Evolutionary conservation across 2,113 vertebrate genomes (phyloP).

Genomic region (Lethenteron reissneri): DNA sequence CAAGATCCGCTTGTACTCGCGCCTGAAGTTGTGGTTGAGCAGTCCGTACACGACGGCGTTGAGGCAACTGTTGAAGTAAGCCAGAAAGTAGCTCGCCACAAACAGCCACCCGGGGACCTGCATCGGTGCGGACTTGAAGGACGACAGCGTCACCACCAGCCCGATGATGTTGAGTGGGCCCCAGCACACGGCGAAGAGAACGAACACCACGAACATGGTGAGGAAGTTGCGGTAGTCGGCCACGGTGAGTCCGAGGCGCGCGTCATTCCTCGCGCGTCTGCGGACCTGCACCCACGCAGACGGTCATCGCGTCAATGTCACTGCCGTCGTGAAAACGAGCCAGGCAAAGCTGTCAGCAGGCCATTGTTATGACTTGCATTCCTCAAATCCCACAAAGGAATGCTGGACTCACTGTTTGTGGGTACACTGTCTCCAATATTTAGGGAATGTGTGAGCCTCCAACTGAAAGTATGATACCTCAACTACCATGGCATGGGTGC

Average conservation of each 20-base stretch:
- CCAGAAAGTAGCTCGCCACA: slow-evolving; percentile 86
- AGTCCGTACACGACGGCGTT: slow-evolving; percentile 86
- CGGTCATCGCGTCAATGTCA: too few species aligned
- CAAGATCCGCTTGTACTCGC: slow-evolving; percentile 71
- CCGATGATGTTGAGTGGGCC: slow-evolving; percentile 82
- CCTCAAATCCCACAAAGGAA: too few species aligned
- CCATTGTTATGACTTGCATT: too few species aligned
- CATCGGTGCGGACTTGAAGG: slow-evolving; percentile 30
- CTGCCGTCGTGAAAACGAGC: too few species aligned
- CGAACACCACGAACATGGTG: slow-evolving; percentile 91
- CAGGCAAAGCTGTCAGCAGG: too few species aligned
- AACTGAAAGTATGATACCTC: too few species aligned
- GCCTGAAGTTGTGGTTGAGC: slow-evolving; percentile 83
- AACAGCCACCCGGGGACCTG: slow-evolving; percentile 83
- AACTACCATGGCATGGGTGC: too few species aligned
- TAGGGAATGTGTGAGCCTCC: too few species aligned
- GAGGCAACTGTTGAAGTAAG: slow-evolving; percentile 98
- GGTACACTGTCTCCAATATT: too few species aligned
- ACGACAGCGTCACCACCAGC: slow-evolving; percentile 56
- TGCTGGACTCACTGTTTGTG: too few species aligned
- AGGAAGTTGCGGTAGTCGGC: slow-evolving; percentile 79
- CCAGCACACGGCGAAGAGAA: slow-evolving; percentile 90
- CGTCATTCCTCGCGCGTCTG: slow-evolving; percentile 53
- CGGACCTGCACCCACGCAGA: slow-evolving; percentile 20
- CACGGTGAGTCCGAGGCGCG: slow-evolving; percentile 47